Percentiles rank a stretch among this genome's conserved stretches.
These are phyloP conservation scores for Hofmannophila pseudospretella DNA, from an alignment of 2,888 invertebrate genomes.

Conservation along the genomic window DNA sequence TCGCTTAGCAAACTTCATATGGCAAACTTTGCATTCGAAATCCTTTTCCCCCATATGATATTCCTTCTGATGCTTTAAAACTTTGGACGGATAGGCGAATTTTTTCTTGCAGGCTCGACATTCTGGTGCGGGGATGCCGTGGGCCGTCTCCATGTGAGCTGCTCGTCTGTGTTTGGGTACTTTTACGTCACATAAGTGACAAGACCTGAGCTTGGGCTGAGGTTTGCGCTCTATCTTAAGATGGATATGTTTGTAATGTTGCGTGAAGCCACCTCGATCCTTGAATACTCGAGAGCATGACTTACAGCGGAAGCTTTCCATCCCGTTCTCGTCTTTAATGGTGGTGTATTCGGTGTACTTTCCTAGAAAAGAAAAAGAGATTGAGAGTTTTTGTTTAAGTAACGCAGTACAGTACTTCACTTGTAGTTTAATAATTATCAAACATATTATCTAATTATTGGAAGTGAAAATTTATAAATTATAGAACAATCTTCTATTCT, in stretches of 20 bases:
- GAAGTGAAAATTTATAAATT: too few species aligned
- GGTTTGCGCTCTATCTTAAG: conserved; percentile 25
- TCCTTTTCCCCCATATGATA: conserved; percentile 40
- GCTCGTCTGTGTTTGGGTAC: conserved; percentile 23
- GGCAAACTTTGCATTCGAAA: conserved; percentile 26
- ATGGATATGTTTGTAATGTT: conserved; percentile 32
- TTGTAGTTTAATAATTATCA: too few species aligned
- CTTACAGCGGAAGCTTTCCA: conserved; percentile 7
- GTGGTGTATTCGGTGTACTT: neutral
- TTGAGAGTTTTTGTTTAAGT: too few species aligned
- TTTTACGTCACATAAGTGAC: conserved; percentile 26
- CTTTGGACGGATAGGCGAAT: conserved; percentile 21
- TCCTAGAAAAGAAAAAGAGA: conserved; percentile 13
- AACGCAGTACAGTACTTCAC: too few species aligned
- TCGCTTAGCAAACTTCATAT: conserved; percentile 21
- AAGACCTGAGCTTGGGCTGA: conserved; percentile 24
- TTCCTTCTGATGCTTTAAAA: conserved; percentile 34
- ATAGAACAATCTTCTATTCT: too few species aligned
- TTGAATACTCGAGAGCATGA: conserved; percentile 15
- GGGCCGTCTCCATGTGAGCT: conserved; percentile 23
- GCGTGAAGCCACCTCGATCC: conserved; percentile 20
- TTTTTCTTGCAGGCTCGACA: conserved; percentile 28
- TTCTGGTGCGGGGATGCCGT: conserved; percentile 22
- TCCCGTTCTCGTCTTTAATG: conserved; percentile 9
- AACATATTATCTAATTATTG: too few species aligned